Evolutionary conservation across 2,888 invertebrate genomes (phyloP), one percentile per base, ranked within the genome.

Genomic region (Trissolcus japonicus): DNA sequence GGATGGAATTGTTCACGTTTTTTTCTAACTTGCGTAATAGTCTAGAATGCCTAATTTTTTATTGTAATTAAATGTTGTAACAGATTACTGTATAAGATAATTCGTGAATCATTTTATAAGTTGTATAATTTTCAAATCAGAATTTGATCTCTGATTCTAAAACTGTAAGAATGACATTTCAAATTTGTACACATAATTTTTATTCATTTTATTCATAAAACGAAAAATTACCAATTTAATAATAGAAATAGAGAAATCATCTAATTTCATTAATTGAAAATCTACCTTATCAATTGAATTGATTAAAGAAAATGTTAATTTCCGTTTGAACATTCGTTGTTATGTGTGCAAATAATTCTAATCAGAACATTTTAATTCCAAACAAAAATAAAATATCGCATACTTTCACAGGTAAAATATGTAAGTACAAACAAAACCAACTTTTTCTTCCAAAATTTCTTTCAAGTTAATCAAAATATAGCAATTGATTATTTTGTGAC

Each of bases 41-140:
- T 4, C 14, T 6, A 7, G 7, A 29, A 7, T 29, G 29, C 6
- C 7, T 29, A 29, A 46, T 46, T 46, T 7, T 14, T 16, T 46
- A 3, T 4, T 6, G 4, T 25, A 6, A 11, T 35, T 35, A 11
- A 35, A 11, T 35, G 2, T 35, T 35, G 35, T 67, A 66, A 48
- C 9, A 69, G 67, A 46, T 75, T 78, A 68, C 78, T 78, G 72
- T 75, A 25, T 78, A 75, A 78, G 78, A 78, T 78, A 78, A 78
- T 78, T 74, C 78, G 78, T 75, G 75, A 78, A 71, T 69, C 68
- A 74, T 74, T 73, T 69, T 69, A 54, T 56, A 14, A 56, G 55
- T 69, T 68, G 48, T 46, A 46, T 3, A n/a, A 46, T 14, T 46
- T 41, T 25, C 25, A 35, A 35, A 9, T 11, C 2, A 35, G 6